These are phyloP conservation scores for Stegodyphus dumicola DNA, from an alignment of 1,140 invertebrate species.

Conservation along the genomic window DNA sequence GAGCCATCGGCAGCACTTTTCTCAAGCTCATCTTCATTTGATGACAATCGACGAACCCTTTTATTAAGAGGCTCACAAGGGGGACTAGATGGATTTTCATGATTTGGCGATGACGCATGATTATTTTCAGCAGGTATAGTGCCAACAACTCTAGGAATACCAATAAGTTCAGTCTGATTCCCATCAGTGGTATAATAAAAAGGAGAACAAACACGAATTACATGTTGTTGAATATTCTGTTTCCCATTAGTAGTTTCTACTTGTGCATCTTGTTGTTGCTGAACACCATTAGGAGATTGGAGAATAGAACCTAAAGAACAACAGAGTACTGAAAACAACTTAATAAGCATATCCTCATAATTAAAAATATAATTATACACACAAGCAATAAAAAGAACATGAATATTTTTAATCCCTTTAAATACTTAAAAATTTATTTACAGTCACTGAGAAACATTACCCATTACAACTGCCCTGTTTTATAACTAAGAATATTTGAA, in stretches of 20 bases:
- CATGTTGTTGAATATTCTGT: constrained; percentile 44
- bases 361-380: neutral
- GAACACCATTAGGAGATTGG: constrained; percentile 30
- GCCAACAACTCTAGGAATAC: constrained; percentile 43
- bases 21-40: constrained; percentile 73
- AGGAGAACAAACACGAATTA: constrained; percentile 42
- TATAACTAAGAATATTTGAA: no score
- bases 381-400: neutral
- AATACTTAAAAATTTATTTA: no score
- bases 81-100: constrained; percentile 66
- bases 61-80: constrained; percentile 72
- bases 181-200: constrained; percentile 43
- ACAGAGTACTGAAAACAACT: neutral
- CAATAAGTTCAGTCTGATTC: constrained; percentile 40
- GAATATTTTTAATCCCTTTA: neutral
- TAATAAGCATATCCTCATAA: neutral
- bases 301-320: constrained; percentile 40
- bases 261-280: constrained; percentile 3
- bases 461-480: no score
- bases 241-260: constrained; percentile 33
- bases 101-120: constrained; percentile 66
- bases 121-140: constrained; percentile 67
- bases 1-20: constrained; percentile 60
- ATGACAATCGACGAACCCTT: constrained; percentile 73
- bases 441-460: no score